phyloP scores from a whole-genome alignment of 1,140 invertebrate species.

The Antheraea pernyi region DNA sequence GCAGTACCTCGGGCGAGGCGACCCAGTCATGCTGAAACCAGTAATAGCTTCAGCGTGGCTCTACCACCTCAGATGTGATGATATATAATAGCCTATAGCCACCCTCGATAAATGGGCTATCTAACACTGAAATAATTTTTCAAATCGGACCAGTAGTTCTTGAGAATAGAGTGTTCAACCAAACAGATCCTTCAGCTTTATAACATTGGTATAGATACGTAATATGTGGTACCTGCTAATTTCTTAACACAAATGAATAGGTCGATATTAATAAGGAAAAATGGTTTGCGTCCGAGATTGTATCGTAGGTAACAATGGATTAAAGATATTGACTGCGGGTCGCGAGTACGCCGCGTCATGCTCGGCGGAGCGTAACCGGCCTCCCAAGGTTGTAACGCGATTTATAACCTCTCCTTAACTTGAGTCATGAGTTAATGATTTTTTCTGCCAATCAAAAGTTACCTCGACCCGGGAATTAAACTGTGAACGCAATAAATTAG shows the following conservation, averaged over 20 bases:
- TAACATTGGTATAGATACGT: background rate
- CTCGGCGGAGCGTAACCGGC: slow-evolving; percentile 58
- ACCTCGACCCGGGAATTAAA: slow-evolving; percentile 9
- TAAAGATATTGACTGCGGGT: slow-evolving; percentile 49
- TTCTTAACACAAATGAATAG: background rate
- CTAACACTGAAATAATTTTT: too few relatives aligned
- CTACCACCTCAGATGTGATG: too few relatives aligned
- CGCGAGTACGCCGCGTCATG: slow-evolving; percentile 53
- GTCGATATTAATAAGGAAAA: background rate
- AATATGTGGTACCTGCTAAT: background rate
- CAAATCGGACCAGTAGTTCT: too few relatives aligned
- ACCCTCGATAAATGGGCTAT: too few relatives aligned
- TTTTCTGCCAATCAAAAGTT: slow-evolving; percentile 31
- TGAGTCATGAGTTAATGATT: slow-evolving; percentile 46
- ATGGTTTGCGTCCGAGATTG: background rate
- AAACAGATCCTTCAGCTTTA: too few relatives aligned
- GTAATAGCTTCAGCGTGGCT: too few relatives aligned
- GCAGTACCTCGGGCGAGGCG: too few relatives aligned
- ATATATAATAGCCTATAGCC: too few relatives aligned
- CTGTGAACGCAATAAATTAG: background rate
- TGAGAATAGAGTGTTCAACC: too few relatives aligned
- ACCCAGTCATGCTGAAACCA: too few relatives aligned
- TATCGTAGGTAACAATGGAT: slow-evolving; percentile 41
- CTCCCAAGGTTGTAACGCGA: slow-evolving; percentile 66
- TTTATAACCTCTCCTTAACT: slow-evolving; percentile 48